Conservation (phyloP, 2,888 invertebrate species). For the Pemphredon lugubris region DNA sequence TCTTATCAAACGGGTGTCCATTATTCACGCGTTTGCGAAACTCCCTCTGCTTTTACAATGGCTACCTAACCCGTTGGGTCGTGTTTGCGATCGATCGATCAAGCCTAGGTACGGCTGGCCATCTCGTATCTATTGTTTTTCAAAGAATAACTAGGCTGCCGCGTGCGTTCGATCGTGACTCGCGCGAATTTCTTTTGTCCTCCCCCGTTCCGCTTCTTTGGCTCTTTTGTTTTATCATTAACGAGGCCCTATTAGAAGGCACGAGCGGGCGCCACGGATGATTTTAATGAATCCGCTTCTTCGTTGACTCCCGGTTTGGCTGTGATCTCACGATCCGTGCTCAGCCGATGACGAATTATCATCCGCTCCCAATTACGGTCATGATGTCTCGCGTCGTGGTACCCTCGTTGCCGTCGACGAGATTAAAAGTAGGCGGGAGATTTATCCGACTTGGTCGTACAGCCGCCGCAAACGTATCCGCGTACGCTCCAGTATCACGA, state of each 20-base stretch:
- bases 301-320: background rate
- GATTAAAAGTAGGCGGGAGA: no score
- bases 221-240: conserved; percentile 38
- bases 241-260: conserved; percentile 42
- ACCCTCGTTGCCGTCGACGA: no score
- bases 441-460: no score
- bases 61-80: conserved; percentile 56
- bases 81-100: conserved; percentile 64
- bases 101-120: conserved; percentile 39
- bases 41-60: conserved; percentile 66
- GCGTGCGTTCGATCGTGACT: conserved; percentile 55
- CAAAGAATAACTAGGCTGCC: conserved; percentile 57
- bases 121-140: conserved; percentile 60
- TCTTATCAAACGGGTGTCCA: conserved; percentile 78
- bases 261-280: background rate
- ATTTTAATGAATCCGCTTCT: background rate
- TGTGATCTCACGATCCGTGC: no score
- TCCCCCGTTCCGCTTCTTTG: conserved; percentile 23
- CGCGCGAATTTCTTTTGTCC: conserved; percentile 46
- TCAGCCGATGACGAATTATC: no score
- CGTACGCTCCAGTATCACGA: conserved; percentile 51
- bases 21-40: conserved; percentile 82
- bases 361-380: no score
- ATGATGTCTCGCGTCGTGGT: no score
- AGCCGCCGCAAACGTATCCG: conserved; percentile 60